Base-by-base conservation (phyloP, 2,888 invertebrate genomes). In the Cantharis rustica region DNA sequence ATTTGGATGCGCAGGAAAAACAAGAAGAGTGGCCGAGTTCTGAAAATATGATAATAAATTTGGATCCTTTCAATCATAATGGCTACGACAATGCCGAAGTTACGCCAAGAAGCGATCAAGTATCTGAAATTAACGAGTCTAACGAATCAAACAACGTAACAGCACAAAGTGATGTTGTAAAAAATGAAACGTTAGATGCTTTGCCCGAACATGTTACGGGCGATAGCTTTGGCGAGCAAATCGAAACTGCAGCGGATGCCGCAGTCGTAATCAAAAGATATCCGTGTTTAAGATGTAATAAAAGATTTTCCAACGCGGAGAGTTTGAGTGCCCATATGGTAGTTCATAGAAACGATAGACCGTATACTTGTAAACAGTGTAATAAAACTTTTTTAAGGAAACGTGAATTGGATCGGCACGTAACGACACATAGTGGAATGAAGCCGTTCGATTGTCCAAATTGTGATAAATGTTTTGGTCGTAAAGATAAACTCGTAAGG, bases 381-480 rank as follows among this genome's bases (percentile, higher is more conserved):
- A 91, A 90, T 72, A 93, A 93, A 84, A 90, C 92, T 9, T 94
- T 94, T 84, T 89, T 92, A 31, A 88, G 94, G 1, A 93, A 93
- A 86, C 89, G 93, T 63, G 94, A 94, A 86, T 86, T 94, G 10
- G 93, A 94, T 80, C 89, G 93, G 0, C 94, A 94, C 86, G 89
- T 91, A 15, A 89, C 91, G 0, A 89, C 93, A 1, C 94, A 94
- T 86, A 90, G 93, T 62, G 93, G 91, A 0, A 89, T 92, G 87
- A 92, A 93, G 81, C 91, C 93, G 1, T 93, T 93, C 83, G 91
- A 92, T 71, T 94, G 94, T 84, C 90, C 89, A 70, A 90, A 91
- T 75, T 94, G 94, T 87, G 91, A 92, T 79, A 93, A 93, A 82
- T 90, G 91, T 80, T 93, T 93, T 85, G 92, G 91, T 61, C 90